Conservation (phyloP, 2,888 invertebrate genomes). For the Beris chalybata region DNA sequence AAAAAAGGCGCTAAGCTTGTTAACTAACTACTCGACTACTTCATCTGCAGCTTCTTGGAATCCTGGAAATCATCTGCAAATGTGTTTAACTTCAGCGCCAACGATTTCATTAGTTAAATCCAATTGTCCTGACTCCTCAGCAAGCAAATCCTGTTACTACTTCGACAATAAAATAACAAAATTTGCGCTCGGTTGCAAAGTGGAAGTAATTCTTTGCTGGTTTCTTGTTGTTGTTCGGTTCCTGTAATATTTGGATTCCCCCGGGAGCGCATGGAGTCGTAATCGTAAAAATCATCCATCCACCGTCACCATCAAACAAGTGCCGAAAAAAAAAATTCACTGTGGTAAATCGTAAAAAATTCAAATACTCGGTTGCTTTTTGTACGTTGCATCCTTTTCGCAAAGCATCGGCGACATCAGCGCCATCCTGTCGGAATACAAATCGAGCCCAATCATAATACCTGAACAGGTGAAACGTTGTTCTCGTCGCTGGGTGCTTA, state of each 20-base stretch:
- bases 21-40: no score
- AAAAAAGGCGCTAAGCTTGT: no score
- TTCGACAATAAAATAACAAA: constrained; percentile 16
- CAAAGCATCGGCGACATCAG: neutral
- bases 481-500: neutral
- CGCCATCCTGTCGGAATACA: constrained; percentile 10
- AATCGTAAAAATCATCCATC: no score
- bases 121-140: constrained; percentile 4
- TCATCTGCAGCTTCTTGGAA: no score
- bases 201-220: constrained; percentile 14
- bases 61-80: constrained; percentile 17
- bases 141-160: constrained; percentile 6
- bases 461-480: constrained; percentile 1
- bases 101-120: constrained; percentile 17
- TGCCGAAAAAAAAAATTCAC: no score
- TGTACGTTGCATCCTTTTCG: neutral
- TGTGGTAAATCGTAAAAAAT: no score
- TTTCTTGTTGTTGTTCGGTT: no score
- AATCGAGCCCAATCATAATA: constrained; percentile 5
- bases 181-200: constrained; percentile 19
- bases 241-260: no score
- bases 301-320: no score
- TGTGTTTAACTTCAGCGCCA: constrained; percentile 14
- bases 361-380: no score
- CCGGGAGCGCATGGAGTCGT: no score